Base-by-base conservation (phyloP, 2,113 vertebrate species). In the Chloebia gouldiae region DNA sequence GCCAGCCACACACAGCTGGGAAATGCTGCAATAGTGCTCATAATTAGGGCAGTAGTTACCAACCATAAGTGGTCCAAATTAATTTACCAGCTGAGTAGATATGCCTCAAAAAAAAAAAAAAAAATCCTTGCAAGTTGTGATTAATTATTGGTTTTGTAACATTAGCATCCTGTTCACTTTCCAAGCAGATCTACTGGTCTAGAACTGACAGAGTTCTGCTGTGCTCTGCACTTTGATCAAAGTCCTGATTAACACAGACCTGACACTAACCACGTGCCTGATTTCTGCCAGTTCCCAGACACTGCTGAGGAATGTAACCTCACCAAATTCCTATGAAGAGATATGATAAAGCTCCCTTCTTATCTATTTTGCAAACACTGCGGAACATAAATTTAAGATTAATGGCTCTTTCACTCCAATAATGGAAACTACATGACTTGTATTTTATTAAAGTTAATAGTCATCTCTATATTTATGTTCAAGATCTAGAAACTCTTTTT, bases 11-110 rank as follows among this genome's bases (percentile, higher is more conserved):
- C 23, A 24, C 1, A 10, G 11, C 18, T 56, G 63, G 49, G 30
- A 78, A 86, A 75, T 59, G 15, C 7, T 69, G 14, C 30, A 60
- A 4, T 0, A 1, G 9, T 65, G 18, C 63, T 63, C 33, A 8
- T 56, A 76, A 60, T 83, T 61, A 56, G 30, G 25, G 37, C 5
- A n/a, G 22, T 13, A 71, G 9, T 53, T 87, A 79, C 9, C 61
- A n/a, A n/a, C 14, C 0, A 1, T 40, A 59, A 33, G 4, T 4
- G 5, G 24, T 47, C 19, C 14, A 28, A 35, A n/a, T 63, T 79
- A 4, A 39, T 54, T 92, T 92, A 47, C 21, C 17, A 13, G 7
- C 44, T 71, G 66, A 49, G 8, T 53, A 19, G 8, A 9, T 69
- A 64, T n/a, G 21, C 8, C 31, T 64, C 22, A 23, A 86, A 71